Conservation (phyloP, 2,888 invertebrate species). For the Plagodis dolabraria region DNA sequence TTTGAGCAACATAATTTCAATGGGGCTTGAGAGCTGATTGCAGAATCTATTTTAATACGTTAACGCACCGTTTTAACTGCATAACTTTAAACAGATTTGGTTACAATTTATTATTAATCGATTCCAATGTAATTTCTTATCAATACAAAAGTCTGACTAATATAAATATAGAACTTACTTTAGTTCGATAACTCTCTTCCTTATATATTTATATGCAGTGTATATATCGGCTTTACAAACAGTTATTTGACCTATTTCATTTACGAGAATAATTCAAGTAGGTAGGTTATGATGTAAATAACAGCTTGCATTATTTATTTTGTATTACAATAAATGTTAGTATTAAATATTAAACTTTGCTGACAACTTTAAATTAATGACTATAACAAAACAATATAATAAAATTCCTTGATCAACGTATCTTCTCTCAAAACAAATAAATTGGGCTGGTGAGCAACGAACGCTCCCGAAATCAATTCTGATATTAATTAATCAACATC, state of each 20-base stretch:
- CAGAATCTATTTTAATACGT: background rate
- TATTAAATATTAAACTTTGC: background rate
- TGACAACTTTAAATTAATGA: slow-evolving; percentile 10
- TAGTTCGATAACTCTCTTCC: no score
- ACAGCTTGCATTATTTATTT: background rate
- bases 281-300: no score
- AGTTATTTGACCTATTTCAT: no score
- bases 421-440: slow-evolving; percentile 38
- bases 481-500: slow-evolving; percentile 62
- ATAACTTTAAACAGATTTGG: no score
- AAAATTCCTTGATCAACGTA: slow-evolving; percentile 18
- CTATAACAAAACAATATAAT: slow-evolving; percentile 18
- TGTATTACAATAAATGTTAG: background rate
- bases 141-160: no score
- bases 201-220: no score
- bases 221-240: no score
- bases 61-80: no score
- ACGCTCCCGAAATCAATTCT: slow-evolving; percentile 53
- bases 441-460: slow-evolving; percentile 38
- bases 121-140: no score
- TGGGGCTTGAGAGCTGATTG: slow-evolving; percentile 8
- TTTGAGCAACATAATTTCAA: slow-evolving; percentile 22
- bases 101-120: no score
- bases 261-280: no score
- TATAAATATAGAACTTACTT: no score